Conservation (phyloP, 2,113 vertebrate genomes). For the Semnopithecus entellus region DNA sequence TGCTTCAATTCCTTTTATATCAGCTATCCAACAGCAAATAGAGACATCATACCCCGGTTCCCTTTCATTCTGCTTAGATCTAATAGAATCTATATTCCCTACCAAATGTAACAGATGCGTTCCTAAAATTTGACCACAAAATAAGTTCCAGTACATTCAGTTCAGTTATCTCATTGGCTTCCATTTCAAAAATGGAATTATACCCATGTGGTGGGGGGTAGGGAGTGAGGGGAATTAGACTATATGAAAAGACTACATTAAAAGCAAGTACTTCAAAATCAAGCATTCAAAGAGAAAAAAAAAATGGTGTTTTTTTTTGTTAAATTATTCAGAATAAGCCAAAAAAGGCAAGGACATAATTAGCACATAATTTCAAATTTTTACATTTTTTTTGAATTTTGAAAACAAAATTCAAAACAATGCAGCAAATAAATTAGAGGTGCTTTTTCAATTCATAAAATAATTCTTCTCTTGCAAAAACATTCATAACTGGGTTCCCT, state of each 20-base stretch:
- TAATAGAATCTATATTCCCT: background rate
- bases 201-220: background rate
- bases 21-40: background rate
- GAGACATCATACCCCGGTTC: background rate
- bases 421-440: background rate
- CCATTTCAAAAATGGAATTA: constrained; percentile 22
- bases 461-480: constrained; percentile 33
- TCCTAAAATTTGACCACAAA: background rate
- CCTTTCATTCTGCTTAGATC: background rate
- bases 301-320: background rate
- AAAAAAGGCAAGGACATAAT: background rate
- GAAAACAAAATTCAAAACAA: background rate
- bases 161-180: background rate
- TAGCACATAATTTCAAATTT: background rate
- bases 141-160: background rate
- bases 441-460: constrained; percentile 22
- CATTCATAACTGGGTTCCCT: background rate
- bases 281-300: background rate
- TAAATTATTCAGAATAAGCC: background rate
- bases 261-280: constrained; percentile 26
- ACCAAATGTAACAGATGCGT: background rate
- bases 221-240: background rate
- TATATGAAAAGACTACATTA: background rate
- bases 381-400: no score
- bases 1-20: background rate